These are phyloP conservation scores for Zonitis immaculata DNA, from an alignment of 2,888 invertebrate species.

Conservation along the genomic window DNA sequence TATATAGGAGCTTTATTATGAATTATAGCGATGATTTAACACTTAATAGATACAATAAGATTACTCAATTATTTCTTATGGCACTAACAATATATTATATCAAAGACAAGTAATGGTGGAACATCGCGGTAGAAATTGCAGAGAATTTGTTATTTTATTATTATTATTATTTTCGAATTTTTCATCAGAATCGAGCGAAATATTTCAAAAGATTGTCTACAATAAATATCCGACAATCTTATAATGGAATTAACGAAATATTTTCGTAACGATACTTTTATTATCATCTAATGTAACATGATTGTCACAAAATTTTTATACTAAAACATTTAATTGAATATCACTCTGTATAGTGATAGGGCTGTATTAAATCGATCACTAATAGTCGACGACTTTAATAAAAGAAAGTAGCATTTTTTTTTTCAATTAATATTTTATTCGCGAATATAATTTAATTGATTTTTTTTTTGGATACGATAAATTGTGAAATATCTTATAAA, in stretches of 20 bases:
- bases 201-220: no score
- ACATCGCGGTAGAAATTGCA: no score
- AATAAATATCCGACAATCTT: neutral
- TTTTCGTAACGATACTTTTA: neutral
- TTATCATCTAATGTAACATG: neutral
- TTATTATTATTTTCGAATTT: neutral
- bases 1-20: constrained; percentile 6
- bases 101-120: neutral
- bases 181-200: neutral
- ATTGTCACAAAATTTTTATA: constrained; percentile 1
- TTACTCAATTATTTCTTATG: constrained; percentile 13
- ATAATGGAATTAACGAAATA: neutral
- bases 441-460: neutral
- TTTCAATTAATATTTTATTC: neutral
- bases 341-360: neutral
- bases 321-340: constrained; percentile 4
- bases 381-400: neutral
- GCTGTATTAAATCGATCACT: neutral
- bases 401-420: neutral
- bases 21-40: constrained; percentile 8
- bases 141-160: no score
- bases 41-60: constrained; percentile 12
- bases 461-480: neutral
- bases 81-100: constrained; percentile 11
- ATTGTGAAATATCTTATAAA: neutral